phyloP scores from a whole-genome alignment of 2,797 vertebrate species.

The Holocentrus rufus region DNA sequence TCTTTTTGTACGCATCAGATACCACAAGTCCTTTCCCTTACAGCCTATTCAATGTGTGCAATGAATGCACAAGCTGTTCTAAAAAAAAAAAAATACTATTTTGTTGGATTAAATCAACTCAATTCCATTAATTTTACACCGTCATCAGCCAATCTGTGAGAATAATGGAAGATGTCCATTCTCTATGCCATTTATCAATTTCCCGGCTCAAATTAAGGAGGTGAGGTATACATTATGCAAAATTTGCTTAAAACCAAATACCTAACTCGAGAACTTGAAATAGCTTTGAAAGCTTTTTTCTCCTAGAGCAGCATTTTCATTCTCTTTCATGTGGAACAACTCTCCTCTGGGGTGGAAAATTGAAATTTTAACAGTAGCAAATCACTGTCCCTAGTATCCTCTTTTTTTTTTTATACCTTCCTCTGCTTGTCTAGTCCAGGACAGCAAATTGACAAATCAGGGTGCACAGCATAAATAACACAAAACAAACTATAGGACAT shows the following conservation, averaged over 20 bases:
- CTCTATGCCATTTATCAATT: slow-evolving; percentile 33
- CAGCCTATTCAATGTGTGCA: slow-evolving; percentile 2
- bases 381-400: slow-evolving; percentile 59
- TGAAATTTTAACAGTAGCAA: slow-evolving; percentile 77
- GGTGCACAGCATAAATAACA: slow-evolving; percentile 48
- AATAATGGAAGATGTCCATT: slow-evolving; percentile 3
- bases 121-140: slow-evolving; percentile 12
- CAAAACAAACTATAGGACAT: slow-evolving; percentile 15
- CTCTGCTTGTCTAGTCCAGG: slow-evolving; percentile 33
- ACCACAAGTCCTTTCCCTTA: background rate
- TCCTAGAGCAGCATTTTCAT: slow-evolving; percentile 61
- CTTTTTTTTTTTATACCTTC: background rate
- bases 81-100: background rate
- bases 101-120: background rate
- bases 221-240: slow-evolving; percentile 44
- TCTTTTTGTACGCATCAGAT: slow-evolving; percentile 9
- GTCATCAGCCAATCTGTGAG: slow-evolving; percentile 4
- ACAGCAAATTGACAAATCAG: slow-evolving; percentile 52
- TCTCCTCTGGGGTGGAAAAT: slow-evolving; percentile 77
- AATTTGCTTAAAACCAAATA: slow-evolving; percentile 53
- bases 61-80: background rate
- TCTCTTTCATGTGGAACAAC: slow-evolving; percentile 73
- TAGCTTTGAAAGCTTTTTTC: slow-evolving; percentile 44
- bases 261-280: slow-evolving; percentile 49
- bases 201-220: slow-evolving; percentile 39